phyloP scores from a whole-genome alignment of 2,888 invertebrate genomes.

The Drosophila bunnanda region DNA sequence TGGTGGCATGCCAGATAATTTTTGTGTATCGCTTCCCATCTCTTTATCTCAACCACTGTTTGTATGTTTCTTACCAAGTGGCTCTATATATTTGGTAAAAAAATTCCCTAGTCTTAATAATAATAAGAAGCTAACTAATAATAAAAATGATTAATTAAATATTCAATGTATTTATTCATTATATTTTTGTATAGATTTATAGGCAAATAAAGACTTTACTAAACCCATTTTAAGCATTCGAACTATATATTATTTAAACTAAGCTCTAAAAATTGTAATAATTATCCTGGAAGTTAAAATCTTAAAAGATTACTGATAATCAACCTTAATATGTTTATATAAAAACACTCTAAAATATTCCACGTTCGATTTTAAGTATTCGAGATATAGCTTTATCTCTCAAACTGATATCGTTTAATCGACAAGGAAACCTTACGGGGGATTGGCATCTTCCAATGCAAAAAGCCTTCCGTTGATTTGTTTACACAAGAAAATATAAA shows the following conservation, averaged over 20 bases:
- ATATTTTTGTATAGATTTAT: background rate
- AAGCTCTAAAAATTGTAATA: background rate
- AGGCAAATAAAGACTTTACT: background rate
- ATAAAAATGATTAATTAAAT: background rate
- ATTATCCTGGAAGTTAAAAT: background rate
- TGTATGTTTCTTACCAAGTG: background rate
- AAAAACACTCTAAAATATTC: background rate
- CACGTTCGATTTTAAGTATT: background rate
- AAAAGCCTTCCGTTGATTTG: background rate
- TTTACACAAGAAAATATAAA: conserved; percentile 8
- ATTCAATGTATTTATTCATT: background rate
- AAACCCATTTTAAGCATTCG: background rate
- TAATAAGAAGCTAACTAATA: background rate
- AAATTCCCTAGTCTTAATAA: background rate
- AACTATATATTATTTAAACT: background rate
- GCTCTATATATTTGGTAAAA: conserved; percentile 3
- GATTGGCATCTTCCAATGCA: background rate
- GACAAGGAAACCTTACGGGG: background rate
- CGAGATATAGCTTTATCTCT: background rate
- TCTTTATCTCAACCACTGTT: conserved; percentile 9
- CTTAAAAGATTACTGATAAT: background rate
- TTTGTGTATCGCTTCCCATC: conserved; percentile 31
- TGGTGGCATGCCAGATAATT: conserved; percentile 58
- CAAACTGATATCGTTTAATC: no score
- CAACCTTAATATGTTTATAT: background rate